Conservation (phyloP, 2,888 invertebrate species). For the Drosophila multiciliata region DNA sequence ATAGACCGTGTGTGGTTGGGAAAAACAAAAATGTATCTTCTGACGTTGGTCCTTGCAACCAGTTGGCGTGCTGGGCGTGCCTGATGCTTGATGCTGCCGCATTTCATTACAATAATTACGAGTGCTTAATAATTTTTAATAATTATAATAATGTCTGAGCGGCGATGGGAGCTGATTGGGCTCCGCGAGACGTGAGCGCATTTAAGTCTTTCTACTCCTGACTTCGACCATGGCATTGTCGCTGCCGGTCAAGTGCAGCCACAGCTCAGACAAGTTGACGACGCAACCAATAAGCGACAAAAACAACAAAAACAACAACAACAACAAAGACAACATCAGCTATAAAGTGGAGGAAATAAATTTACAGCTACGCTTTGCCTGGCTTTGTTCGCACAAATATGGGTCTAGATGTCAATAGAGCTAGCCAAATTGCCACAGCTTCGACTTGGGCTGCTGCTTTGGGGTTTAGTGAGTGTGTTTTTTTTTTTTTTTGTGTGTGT, state of each 20-base stretch:
- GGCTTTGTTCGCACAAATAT: slow-evolving; percentile 57
- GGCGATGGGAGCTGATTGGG: slow-evolving; percentile 69
- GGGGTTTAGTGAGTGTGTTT: slow-evolving; percentile 52
- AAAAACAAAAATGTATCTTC: slow-evolving; percentile 29
- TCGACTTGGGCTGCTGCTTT: slow-evolving; percentile 15
- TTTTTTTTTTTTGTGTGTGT: slow-evolving; percentile 12
- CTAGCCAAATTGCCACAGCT: slow-evolving; percentile 31
- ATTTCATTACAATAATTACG: slow-evolving; percentile 82
- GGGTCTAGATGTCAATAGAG: slow-evolving; percentile 75
- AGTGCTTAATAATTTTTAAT: slow-evolving; percentile 79
- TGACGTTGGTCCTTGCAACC: slow-evolving; percentile 35
- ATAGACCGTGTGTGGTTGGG: slow-evolving; percentile 5
- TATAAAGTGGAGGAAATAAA: slow-evolving; percentile 51
- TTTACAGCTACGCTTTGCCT: slow-evolving; percentile 57
- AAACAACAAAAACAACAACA: slow-evolving; percentile 2
- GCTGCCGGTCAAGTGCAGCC: slow-evolving; percentile 59
- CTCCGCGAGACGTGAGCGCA: slow-evolving; percentile 67
- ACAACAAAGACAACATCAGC: neutral
- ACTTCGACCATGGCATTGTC: slow-evolving; percentile 53
- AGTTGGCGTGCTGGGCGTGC: slow-evolving; percentile 39
- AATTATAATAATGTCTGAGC: slow-evolving; percentile 70
- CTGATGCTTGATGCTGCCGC: slow-evolving; percentile 60
- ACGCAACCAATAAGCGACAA: slow-evolving; percentile 42
- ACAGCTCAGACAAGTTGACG: slow-evolving; percentile 57
- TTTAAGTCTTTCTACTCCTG: slow-evolving; percentile 48